A percentile compares a stretch with the other conserved stretches of the same genome.
Conservation (phyloP, 2,113 vertebrate species). For the Fukomys damarensis region DNA sequence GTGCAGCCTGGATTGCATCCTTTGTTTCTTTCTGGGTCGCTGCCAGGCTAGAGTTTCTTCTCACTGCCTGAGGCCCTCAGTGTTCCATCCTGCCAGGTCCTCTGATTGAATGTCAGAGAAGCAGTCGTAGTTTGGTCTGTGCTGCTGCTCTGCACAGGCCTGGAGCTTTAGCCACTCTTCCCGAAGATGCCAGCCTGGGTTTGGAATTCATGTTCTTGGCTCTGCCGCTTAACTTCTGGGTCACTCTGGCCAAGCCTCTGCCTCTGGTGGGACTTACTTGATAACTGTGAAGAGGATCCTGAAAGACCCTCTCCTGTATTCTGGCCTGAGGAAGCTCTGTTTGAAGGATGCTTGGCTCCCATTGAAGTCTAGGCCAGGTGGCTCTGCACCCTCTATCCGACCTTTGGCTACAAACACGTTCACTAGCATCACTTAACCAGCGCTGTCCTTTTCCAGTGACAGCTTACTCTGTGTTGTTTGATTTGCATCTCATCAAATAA, state of each 20-base stretch:
- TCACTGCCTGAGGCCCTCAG: not conserved
- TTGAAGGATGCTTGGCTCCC: not conserved
- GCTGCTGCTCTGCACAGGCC: too few species aligned
- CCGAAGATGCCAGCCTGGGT: not conserved
- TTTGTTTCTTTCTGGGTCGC: not conserved
- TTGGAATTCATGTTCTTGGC: not conserved
- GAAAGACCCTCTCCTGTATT: not conserved
- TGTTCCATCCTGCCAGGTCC: too few species aligned
- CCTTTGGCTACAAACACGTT: not conserved
- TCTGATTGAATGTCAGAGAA: not conserved
- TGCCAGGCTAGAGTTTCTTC: not conserved
- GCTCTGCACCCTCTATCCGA: not conserved
- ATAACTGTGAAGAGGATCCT: not conserved
- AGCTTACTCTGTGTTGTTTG: not conserved
- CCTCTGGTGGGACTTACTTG: not conserved
- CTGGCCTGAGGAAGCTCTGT: not conserved
- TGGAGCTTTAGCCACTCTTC: not conserved
- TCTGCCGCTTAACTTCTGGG: not conserved
- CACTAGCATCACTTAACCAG: not conserved
- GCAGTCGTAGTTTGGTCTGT: not conserved
- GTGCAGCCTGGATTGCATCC: not conserved
- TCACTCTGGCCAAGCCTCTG: not conserved
- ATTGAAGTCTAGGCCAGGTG: not conserved
- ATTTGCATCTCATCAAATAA: not conserved
- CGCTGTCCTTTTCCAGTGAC: not conserved